These are phyloP conservation scores for Rhabdomys dilectus DNA, from an alignment of 2,113 vertebrate species.

Conservation along the genomic window DNA sequence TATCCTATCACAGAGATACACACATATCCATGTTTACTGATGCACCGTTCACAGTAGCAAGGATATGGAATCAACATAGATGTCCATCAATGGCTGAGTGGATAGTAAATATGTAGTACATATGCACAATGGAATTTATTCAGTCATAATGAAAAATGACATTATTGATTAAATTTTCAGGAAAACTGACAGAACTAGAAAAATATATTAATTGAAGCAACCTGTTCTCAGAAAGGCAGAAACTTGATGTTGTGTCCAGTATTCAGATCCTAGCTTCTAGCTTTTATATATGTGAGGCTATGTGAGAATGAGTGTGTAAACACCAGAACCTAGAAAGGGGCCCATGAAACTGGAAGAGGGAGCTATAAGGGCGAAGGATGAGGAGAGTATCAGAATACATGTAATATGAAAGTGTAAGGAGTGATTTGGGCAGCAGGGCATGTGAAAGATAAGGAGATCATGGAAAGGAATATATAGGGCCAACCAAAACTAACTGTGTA, in stretches of 20 bases:
- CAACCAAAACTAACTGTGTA: no score
- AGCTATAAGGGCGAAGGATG: neutral
- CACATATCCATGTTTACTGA: neutral
- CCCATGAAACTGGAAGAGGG: neutral
- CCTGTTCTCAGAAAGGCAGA: neutral
- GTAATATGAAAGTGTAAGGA: neutral
- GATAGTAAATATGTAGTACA: neutral
- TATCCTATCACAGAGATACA: neutral
- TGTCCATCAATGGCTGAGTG: neutral
- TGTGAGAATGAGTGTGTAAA: no score
- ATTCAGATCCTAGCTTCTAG: neutral
- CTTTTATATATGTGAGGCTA: neutral
- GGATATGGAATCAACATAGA: neutral
- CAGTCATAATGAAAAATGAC: neutral
- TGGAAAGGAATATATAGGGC: neutral
- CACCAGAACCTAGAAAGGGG: neutral
- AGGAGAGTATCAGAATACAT: neutral
- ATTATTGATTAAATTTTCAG: neutral
- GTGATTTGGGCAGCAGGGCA: neutral
- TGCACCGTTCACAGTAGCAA: neutral
- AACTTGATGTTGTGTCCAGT: neutral
- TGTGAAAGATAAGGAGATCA: neutral
- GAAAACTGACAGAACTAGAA: neutral
- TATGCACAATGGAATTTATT: neutral
- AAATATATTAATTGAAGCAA: neutral